A percentile compares a stretch with the other conserved stretches of the same genome.
phyloP scores from a whole-genome alignment of 1,140 invertebrate species.

The Saccostrea cuccullata region DNA sequence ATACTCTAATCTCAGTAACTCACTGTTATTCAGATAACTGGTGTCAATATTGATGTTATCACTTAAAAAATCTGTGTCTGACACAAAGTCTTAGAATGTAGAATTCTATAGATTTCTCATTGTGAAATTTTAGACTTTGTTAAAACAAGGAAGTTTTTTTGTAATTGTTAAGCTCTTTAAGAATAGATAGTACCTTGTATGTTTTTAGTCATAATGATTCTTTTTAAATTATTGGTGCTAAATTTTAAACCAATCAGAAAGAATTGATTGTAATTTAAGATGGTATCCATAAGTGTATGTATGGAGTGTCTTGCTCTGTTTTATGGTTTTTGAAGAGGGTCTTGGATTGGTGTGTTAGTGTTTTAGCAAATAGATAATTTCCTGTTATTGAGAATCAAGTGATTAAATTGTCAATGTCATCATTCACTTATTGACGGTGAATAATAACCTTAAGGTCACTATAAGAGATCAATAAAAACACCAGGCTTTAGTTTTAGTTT shows the following conservation, averaged over 20 bases:
- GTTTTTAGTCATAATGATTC: not conserved
- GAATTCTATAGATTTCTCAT: not conserved
- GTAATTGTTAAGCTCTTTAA: not conserved
- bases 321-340: not conserved
- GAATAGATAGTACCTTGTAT: not conserved
- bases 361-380: slow-evolving; percentile 37
- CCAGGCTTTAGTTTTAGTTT: slow-evolving; percentile 10
- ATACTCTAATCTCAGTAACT: too few species aligned
- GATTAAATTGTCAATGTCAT: slow-evolving; percentile 36
- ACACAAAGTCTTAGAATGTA: not conserved
- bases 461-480: slow-evolving; percentile 10
- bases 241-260: not conserved
- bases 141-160: not conserved
- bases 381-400: slow-evolving; percentile 14
- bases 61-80: not conserved
- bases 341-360: not conserved
- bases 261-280: not conserved
- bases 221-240: not conserved
- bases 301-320: not conserved
- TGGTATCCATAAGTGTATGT: not conserved
- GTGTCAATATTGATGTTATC: too few species aligned
- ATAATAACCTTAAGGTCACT: slow-evolving; percentile 31
- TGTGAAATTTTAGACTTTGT: not conserved
- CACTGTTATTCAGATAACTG: too few species aligned
- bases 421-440: slow-evolving; percentile 10